Conservation (phyloP, 1,140 invertebrate genomes). For the Drosophila pallidifrons region DNA sequence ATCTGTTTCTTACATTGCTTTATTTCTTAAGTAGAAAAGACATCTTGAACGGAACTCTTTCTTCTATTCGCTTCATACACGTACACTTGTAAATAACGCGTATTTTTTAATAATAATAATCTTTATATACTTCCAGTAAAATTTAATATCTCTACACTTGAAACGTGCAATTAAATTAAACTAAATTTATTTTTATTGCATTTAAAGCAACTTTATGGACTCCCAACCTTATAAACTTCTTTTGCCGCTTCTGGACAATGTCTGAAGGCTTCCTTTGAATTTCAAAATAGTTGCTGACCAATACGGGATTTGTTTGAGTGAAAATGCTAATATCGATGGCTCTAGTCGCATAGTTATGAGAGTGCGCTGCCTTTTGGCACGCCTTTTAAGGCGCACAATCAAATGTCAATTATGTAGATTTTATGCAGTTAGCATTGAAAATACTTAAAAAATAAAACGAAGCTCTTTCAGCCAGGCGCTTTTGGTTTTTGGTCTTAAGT, state of each 20-base stretch:
- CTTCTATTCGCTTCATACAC: no score
- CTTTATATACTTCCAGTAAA: no score
- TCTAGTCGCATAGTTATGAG: slow-evolving; percentile 36
- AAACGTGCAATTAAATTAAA: no score
- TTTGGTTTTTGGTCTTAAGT: slow-evolving; percentile 24
- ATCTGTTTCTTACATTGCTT: no score
- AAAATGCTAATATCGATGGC: slow-evolving; percentile 45
- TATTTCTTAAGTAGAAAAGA: no score
- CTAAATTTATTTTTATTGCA: not conserved
- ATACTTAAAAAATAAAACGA: slow-evolving; percentile 23
- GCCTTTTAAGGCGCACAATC: slow-evolving; percentile 55
- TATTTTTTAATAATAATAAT: no score
- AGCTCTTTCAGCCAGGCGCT: slow-evolving; percentile 44
- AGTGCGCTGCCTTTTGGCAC: slow-evolving; percentile 38
- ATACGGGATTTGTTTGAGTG: slow-evolving; percentile 1
- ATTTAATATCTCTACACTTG: no score
- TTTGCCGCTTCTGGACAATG: not conserved
- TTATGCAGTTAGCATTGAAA: slow-evolving; percentile 57
- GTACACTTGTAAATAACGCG: no score
- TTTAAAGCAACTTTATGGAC: not conserved
- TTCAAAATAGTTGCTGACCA: slow-evolving; percentile 31
- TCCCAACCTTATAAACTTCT: not conserved
- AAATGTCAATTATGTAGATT: slow-evolving; percentile 73
- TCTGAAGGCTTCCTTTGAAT: slow-evolving; percentile 11
- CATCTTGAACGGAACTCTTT: no score